Evolutionary conservation across 1,140 invertebrate species (phyloP), one percentile per base, ranked within the genome.

Genomic region (Bilobella aurantiaca): DNA sequence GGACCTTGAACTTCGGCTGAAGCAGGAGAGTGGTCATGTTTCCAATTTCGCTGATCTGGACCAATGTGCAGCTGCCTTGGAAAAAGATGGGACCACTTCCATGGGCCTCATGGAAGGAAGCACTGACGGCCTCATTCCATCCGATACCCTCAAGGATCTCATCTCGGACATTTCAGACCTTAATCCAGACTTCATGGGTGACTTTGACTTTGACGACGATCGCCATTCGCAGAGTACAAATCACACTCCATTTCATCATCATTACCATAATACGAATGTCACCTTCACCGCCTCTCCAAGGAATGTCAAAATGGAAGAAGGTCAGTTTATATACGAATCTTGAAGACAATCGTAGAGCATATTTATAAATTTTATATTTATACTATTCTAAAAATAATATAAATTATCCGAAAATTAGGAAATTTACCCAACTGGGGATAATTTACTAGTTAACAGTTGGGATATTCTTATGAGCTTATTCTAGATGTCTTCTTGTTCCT

Each of bases 121-220:
- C 62, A 85, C 87, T 63, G 90, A 90, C 68, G 89, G 89, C 70
- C 87, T 89, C 69, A 84, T 53, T 5, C 85, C 85, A 1, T 86
- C 84, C n/a, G 87, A 89, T 69, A 84, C 88, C 18, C 85, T 94
- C 74, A 91, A 93, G 75, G 89, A 93, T 76, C 83, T 93, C 68
- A 90, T 93, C 63, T 89, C 87, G 1, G 89, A 92, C 76, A 89
- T 92, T 73, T 87, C 87, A 21, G 89, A 87, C 72, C 87, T 88
- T 64, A 83, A 85, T 77, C 85, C 87, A 74, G 68, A 68, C 32
- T 88, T 91, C 69, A 87, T 91, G 82, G 87, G 88, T 66, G 86
- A 89, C 68, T 89, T 91, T 72, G 88, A 90, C 73, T 84, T 87
- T 73, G 84, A 86, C 62, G 85, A 85, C 66, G 73, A 76, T 73